phyloP scores from a whole-genome alignment of 2,113 vertebrate genomes.

The Pandion haliaetus region DNA sequence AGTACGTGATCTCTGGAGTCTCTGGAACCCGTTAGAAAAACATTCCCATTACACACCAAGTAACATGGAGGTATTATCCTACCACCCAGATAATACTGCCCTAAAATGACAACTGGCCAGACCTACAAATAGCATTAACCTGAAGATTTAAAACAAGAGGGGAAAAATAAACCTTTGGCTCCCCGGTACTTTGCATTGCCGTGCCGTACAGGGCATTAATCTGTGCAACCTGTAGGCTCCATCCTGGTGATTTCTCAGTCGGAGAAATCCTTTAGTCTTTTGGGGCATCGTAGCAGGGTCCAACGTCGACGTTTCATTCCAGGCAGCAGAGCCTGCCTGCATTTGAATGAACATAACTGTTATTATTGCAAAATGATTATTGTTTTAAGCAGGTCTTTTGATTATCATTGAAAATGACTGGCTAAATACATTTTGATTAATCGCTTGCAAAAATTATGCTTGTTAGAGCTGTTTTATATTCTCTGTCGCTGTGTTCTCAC shows the following conservation, averaged over 20 bases:
- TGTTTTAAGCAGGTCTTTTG: slow-evolving; percentile 75
- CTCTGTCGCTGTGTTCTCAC: slow-evolving; percentile 73
- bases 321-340: slow-evolving; percentile 32
- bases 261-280: background rate
- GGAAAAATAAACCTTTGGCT: background rate
- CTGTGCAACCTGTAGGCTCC: slow-evolving; percentile 23
- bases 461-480: slow-evolving; percentile 80
- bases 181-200: background rate
- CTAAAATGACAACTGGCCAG: slow-evolving; percentile 39
- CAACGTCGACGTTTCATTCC: background rate
- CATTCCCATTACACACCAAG: background rate
- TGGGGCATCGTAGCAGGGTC: background rate
- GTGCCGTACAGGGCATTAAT: background rate
- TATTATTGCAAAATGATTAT: slow-evolving; percentile 72
- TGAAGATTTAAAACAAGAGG: background rate
- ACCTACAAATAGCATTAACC: slow-evolving; percentile 22
- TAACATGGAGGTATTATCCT: background rate
- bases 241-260: background rate
- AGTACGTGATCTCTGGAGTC: background rate
- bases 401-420: slow-evolving; percentile 74
- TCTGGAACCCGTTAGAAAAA: slow-evolving; percentile 30
- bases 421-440: slow-evolving; percentile 79
- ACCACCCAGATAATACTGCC: background rate
- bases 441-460: slow-evolving; percentile 75
- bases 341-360: slow-evolving; percentile 56